Conservation (phyloP, 2,113 vertebrate genomes). For the Saccopteryx leptura region DNA sequence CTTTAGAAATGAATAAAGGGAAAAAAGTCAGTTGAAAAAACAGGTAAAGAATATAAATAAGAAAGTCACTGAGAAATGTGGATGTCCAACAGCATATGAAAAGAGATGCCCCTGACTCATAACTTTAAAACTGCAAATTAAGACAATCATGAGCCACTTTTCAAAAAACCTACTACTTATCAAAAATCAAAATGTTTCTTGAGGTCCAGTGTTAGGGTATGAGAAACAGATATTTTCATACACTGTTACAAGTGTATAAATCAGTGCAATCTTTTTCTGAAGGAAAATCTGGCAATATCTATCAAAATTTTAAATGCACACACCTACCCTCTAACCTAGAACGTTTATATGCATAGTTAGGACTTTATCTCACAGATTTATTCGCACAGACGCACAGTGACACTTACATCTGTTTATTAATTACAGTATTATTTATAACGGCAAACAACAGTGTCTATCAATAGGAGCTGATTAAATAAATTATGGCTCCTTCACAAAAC, state of each 20-base stretch:
- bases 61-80: neutral
- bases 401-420: neutral
- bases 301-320: neutral
- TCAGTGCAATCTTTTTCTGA: neutral
- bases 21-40: slow-evolving; percentile 22
- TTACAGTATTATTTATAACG: slow-evolving; percentile 2
- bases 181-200: slow-evolving; percentile 22
- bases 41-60: neutral
- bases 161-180: neutral
- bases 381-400: neutral
- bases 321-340: neutral
- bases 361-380: neutral
- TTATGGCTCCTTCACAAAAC: neutral
- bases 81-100: neutral
- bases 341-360: neutral
- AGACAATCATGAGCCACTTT: neutral
- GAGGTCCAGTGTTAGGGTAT: neutral
- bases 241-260: neutral
- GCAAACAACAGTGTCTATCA: neutral
- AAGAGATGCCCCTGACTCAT: neutral
- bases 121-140: slow-evolving; percentile 38
- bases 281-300: slow-evolving; percentile 26
- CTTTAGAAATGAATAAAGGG: slow-evolving; percentile 34
- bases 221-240: neutral
- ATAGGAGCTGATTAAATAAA: neutral